Conservation (phyloP, 1,140 invertebrate species). For the Megalopta genalis region DNA sequence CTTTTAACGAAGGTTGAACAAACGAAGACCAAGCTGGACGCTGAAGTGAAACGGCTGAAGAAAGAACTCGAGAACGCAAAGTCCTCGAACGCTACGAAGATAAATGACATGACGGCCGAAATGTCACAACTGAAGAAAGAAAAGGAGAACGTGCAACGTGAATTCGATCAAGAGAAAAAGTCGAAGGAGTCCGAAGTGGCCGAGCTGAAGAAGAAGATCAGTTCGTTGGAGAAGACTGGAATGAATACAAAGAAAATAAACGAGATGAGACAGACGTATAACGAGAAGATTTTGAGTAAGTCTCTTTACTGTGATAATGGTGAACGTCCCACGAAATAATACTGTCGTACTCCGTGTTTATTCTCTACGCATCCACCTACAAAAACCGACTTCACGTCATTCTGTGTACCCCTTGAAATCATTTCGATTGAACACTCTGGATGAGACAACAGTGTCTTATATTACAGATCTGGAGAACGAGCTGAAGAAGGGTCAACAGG, state of each 20-base stretch:
- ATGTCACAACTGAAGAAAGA: slow-evolving; percentile 81
- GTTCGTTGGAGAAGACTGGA: slow-evolving; percentile 82
- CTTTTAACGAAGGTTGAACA: slow-evolving; percentile 68
- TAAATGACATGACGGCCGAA: slow-evolving; percentile 80
- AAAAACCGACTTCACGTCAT: too few relatives aligned
- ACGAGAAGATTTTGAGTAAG: slow-evolving; percentile 85
- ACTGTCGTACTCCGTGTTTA: too few relatives aligned
- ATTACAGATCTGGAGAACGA: slow-evolving; percentile 84
- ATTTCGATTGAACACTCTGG: background rate
- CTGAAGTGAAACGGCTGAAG: slow-evolving; percentile 73
- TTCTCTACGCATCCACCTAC: too few relatives aligned
- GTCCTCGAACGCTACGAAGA: slow-evolving; percentile 72
- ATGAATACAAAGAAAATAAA: slow-evolving; percentile 83
- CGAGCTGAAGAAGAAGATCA: slow-evolving; percentile 84
- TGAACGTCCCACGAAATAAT: too few relatives aligned
- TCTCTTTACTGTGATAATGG: slow-evolving; percentile 16
- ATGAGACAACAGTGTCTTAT: slow-evolving; percentile 36
- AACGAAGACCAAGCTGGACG: slow-evolving; percentile 70
- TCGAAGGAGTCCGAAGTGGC: slow-evolving; percentile 84
- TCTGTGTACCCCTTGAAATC: background rate
- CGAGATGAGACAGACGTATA: slow-evolving; percentile 85
- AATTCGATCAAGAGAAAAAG: slow-evolving; percentile 70
- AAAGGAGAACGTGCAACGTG: slow-evolving; percentile 82
- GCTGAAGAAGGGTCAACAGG: slow-evolving; percentile 84
- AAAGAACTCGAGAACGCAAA: slow-evolving; percentile 75